Percentiles rank a stretch among this genome's conserved stretches.
These are phyloP conservation scores for Cirrhinus mrigala DNA, from an alignment of 2,797 vertebrate genomes.

Conservation along the genomic window DNA sequence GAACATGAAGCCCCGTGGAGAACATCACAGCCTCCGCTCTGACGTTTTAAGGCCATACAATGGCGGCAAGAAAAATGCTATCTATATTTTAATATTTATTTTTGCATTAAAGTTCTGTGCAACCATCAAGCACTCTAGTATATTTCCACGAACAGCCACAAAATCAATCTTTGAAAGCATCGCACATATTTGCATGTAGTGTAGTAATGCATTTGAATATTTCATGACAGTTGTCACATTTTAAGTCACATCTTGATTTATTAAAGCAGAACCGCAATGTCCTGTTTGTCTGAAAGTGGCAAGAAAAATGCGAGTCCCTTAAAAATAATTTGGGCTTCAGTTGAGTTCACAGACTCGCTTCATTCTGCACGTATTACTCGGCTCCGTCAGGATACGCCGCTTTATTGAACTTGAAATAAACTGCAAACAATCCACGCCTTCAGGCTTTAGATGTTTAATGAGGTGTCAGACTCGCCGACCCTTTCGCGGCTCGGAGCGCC, in stretches of 20 bases:
- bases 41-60: constrained; percentile 48
- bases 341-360: neutral
- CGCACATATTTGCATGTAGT: neutral
- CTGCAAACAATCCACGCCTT: neutral
- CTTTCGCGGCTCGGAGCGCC: neutral
- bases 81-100: constrained; percentile 2
- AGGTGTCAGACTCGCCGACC: neutral
- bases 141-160: neutral
- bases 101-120: neutral
- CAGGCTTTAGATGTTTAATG: constrained; percentile 13
- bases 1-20: constrained; percentile 4
- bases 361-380: neutral
- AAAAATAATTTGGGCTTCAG: neutral
- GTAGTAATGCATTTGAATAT: neutral
- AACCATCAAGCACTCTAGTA: neutral
- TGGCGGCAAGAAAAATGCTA: neutral
- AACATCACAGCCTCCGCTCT: constrained; percentile 21
- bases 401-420: constrained; percentile 2
- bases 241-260: neutral
- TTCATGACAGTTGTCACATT: neutral
- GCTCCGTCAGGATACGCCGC: neutral
- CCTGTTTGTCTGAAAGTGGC: neutral
- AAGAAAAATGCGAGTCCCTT: neutral
- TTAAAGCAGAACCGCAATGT: constrained; percentile 10
- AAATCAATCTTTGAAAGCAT: constrained; percentile 18